A percentile compares a stretch with the other conserved stretches of the same genome.
Conservation (phyloP, 1,140 invertebrate species). For the Mesaphorura yosii region DNA sequence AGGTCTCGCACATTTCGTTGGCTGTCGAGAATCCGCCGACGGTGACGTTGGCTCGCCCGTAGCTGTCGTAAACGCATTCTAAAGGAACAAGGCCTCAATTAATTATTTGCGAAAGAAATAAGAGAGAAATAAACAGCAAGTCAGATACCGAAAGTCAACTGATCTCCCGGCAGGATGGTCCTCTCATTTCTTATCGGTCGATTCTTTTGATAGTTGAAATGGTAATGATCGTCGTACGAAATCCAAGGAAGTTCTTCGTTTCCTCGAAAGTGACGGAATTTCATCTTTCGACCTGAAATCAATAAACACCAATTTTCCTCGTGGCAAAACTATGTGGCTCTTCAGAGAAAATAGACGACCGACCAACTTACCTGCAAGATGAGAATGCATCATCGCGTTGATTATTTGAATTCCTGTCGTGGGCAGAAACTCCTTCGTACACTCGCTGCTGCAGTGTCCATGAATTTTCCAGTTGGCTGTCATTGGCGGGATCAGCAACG, state of each 20-base stretch:
- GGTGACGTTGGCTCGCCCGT: not conserved
- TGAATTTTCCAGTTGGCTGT: not conserved
- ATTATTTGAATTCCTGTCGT: conserved; percentile 7
- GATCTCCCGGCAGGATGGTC: conserved; percentile 60
- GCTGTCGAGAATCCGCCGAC: conserved; percentile 62
- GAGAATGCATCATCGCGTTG: conserved; percentile 5
- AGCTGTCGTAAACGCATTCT: conserved; percentile 12
- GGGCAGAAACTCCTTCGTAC: conserved; percentile 4
- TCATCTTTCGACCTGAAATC: conserved; percentile 51
- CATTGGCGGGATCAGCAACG: conserved; percentile 8
- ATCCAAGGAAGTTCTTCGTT: conserved; percentile 60
- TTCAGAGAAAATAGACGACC: no score
- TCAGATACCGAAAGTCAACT: conserved; percentile 72
- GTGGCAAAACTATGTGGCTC: no score
- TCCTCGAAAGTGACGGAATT: conserved; percentile 64
- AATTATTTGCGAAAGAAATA: no score
- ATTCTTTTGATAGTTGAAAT: conserved; percentile 69
- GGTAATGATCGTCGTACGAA: conserved; percentile 50
- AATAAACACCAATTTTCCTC: not conserved
- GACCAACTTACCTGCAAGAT: conserved; percentile 32
- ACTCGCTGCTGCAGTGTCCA: conserved; percentile 10
- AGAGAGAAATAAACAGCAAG: no score
- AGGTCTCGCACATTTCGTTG: conserved; percentile 76
- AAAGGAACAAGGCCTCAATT: no score
- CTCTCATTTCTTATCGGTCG: conserved; percentile 57